These are phyloP conservation scores for Sebastiscus albofasciatus DNA, from an alignment of 2,797 vertebrate species.

Conservation along the genomic window DNA sequence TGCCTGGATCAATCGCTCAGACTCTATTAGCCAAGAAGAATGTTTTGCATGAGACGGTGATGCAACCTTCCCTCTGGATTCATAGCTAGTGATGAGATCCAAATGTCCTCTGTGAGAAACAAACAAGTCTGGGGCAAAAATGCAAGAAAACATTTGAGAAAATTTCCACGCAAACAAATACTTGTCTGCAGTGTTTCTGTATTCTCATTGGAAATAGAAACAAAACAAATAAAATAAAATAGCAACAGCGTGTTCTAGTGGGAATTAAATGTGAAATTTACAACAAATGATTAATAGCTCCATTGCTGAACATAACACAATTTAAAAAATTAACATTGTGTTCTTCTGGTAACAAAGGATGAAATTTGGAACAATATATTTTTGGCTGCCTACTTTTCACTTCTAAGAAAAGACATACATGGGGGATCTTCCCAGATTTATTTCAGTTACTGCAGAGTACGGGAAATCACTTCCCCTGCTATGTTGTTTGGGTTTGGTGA, in stretches of 20 bases:
- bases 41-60: slow-evolving; percentile 61
- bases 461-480: slow-evolving; percentile 44
- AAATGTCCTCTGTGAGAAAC: slow-evolving; percentile 63
- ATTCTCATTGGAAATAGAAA: slow-evolving; percentile 18
- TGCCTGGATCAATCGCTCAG: slow-evolving; percentile 36
- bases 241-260: slow-evolving; percentile 6
- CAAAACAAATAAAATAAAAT: neutral
- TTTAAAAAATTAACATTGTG: neutral
- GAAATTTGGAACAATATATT: neutral
- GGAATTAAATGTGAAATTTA: neutral
- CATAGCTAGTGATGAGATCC: slow-evolving; percentile 63
- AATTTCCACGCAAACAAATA: slow-evolving; percentile 56
- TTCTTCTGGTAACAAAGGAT: neutral
- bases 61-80: slow-evolving; percentile 53
- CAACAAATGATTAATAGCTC: neutral
- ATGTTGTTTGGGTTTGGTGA: slow-evolving; percentile 60
- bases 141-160: slow-evolving; percentile 17
- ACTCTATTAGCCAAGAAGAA: slow-evolving; percentile 31
- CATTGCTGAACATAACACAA: neutral
- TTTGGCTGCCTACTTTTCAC: neutral
- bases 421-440: slow-evolving; percentile 26
- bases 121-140: slow-evolving; percentile 60
- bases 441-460: slow-evolving; percentile 40
- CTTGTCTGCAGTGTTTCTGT: slow-evolving; percentile 25
- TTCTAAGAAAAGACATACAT: slow-evolving; percentile 38